phyloP scores from a whole-genome alignment of 2,113 vertebrate genomes.

The Ahaetulla prasina region DNA sequence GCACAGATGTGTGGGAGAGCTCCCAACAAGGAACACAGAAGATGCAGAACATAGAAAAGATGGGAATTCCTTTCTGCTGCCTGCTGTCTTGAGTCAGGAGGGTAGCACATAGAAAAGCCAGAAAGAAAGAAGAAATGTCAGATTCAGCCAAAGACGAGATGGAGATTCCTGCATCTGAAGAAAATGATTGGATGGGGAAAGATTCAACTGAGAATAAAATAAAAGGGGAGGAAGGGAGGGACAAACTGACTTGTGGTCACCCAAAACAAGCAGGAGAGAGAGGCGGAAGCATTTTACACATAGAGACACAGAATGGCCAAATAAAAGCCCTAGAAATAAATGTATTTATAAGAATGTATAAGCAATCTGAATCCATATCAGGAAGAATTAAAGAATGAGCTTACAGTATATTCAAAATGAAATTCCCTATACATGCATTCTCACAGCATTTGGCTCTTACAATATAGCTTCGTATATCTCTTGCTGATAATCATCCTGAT shows the following conservation, averaged over 20 bases:
- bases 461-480: neutral
- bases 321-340: neutral
- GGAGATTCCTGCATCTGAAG: neutral
- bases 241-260: neutral
- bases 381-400: neutral
- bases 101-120: neutral
- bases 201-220: neutral
- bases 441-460: slow-evolving; percentile 23
- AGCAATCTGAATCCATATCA: neutral
- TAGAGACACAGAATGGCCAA: neutral
- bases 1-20: neutral
- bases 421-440: neutral
- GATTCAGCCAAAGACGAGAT: neutral
- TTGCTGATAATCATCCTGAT: slow-evolving; percentile 34
- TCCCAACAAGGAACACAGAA: neutral
- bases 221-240: neutral
- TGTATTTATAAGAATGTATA: neutral
- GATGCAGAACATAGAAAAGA: neutral
- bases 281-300: neutral
- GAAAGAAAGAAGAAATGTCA: neutral
- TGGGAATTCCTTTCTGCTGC: neutral
- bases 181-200: neutral
- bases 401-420: neutral
- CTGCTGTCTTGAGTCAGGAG: neutral
- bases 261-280: neutral